Percentiles rank a stretch among this genome's conserved stretches.
phyloP scores from a whole-genome alignment of 2,888 invertebrate species.

The Phymatocera aterrima region DNA sequence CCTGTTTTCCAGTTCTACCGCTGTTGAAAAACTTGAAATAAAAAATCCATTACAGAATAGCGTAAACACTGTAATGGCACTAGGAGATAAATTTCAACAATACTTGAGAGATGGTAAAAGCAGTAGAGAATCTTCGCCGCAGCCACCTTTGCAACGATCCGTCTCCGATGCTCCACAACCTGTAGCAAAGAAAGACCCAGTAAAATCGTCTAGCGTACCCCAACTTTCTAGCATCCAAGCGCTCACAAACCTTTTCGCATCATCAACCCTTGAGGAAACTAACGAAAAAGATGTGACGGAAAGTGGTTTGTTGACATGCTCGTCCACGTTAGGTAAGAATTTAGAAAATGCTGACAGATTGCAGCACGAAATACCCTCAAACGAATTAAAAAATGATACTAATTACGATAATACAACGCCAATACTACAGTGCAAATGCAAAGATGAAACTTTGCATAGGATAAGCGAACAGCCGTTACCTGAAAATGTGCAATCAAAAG shows the following conservation, averaged over 20 bases:
- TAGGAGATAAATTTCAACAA: slow-evolving; percentile 65
- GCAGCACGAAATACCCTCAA: not conserved
- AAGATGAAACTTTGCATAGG: slow-evolving; percentile 49
- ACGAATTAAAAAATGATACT: slow-evolving; percentile 35
- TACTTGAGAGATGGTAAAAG: slow-evolving; percentile 60
- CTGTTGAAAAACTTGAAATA: slow-evolving; percentile 55
- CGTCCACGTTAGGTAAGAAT: slow-evolving; percentile 4
- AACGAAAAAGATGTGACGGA: not conserved
- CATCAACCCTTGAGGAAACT: slow-evolving; percentile 53
- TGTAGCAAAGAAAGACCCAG: slow-evolving; percentile 49
- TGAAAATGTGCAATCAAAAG: slow-evolving; percentile 59
- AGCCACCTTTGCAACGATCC: slow-evolving; percentile 51
- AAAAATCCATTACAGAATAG: slow-evolving; percentile 61
- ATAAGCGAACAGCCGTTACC: slow-evolving; percentile 60
- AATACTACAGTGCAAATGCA: not conserved
- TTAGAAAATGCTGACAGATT: slow-evolving; percentile 16
- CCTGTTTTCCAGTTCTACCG: slow-evolving; percentile 77
- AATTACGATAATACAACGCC: slow-evolving; percentile 29
- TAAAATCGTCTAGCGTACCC: slow-evolving; percentile 59
- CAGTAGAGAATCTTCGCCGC: slow-evolving; percentile 45
- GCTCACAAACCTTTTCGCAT: slow-evolving; percentile 54
- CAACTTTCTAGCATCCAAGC: slow-evolving; percentile 58
- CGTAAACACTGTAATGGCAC: slow-evolving; percentile 60
- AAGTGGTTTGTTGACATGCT: slow-evolving; percentile 6
- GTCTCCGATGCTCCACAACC: slow-evolving; percentile 53